These are phyloP conservation scores for Lordiphosa clarofinis DNA, from an alignment of 1,140 invertebrate species.

Conservation along the genomic window DNA sequence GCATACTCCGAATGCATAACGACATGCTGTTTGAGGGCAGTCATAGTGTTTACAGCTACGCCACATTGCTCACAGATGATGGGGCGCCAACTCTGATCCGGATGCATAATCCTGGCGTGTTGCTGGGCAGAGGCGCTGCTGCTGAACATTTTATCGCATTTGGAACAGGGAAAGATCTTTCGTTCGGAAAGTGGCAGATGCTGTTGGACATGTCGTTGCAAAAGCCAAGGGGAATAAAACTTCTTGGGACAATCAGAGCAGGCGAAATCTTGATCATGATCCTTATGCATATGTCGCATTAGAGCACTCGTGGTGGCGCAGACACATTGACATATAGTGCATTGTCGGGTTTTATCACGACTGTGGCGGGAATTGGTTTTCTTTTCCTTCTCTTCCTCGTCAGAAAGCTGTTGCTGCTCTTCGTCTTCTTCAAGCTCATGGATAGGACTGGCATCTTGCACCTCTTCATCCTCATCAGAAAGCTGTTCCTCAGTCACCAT, in stretches of 20 bases:
- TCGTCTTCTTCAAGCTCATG: conserved; percentile 9
- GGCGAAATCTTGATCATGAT: conserved; percentile 37
- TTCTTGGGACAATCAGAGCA: conserved; percentile 49
- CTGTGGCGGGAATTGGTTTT: not conserved
- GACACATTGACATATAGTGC: conserved; percentile 32
- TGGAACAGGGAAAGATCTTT: conserved; percentile 44
- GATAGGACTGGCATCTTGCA: not conserved
- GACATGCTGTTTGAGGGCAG: conserved; percentile 80
- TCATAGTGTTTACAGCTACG: conserved; percentile 79
- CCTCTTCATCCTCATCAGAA: not conserved
- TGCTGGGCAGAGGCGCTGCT: conserved; percentile 59
- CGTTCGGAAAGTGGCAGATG: conserved; percentile 46
- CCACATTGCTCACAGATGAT: conserved; percentile 81
- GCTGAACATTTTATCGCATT: conserved; percentile 68
- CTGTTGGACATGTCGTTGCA: conserved; percentile 50
- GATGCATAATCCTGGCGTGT: conserved; percentile 79
- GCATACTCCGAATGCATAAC: conserved; percentile 80
- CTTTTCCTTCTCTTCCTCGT: not conserved
- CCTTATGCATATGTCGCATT: conserved; percentile 44
- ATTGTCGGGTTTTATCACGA: conserved; percentile 28
- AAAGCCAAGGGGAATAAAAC: conserved; percentile 32
- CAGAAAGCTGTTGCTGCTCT: not conserved
- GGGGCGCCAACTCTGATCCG: conserved; percentile 75
- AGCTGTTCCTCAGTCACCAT: conserved; percentile 1
- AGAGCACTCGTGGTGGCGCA: conserved; percentile 29